Conservation (phyloP, 2,113 vertebrate genomes). For the Atractosteus spatula region DNA sequence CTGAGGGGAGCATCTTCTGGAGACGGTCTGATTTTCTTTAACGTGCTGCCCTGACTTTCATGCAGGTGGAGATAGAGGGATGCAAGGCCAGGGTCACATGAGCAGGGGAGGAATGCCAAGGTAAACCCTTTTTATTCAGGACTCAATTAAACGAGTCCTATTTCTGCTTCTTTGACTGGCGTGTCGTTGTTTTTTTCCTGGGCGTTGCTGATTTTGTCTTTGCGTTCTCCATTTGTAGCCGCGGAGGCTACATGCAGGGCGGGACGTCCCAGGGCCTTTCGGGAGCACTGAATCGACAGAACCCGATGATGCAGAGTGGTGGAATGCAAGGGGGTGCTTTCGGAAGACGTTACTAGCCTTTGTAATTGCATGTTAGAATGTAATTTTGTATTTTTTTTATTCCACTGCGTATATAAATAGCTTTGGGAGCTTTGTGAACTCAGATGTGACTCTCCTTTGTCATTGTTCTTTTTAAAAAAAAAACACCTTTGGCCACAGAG, state of each 20-base stretch:
- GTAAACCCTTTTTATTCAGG: slow-evolving; percentile 50
- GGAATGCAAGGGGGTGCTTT: slow-evolving; percentile 74
- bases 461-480: background rate
- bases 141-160: no score
- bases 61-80: slow-evolving; percentile 74
- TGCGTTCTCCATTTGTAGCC: slow-evolving; percentile 44
- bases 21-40: background rate
- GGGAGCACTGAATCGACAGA: slow-evolving; percentile 65
- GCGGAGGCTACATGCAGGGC: slow-evolving; percentile 72
- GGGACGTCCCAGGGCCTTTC: slow-evolving; percentile 72
- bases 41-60: background rate
- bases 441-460: slow-evolving; percentile 17
- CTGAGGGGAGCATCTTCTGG: no score
- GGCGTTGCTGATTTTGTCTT: background rate
- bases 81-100: slow-evolving; percentile 74
- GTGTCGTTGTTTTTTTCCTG: background rate
- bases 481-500: background rate
- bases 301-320: slow-evolving; percentile 62
- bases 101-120: slow-evolving; percentile 75
- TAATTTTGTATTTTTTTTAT: slow-evolving; percentile 30
- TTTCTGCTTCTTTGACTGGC: no score
- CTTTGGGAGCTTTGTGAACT: slow-evolving; percentile 36
- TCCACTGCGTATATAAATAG: slow-evolving; percentile 40
- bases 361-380: background rate
- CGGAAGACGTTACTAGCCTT: slow-evolving; percentile 62